Percentiles rank a stretch among this genome's conserved stretches.
phyloP scores from a whole-genome alignment of 2,113 vertebrate genomes.

The Otocyon megalotis region DNA sequence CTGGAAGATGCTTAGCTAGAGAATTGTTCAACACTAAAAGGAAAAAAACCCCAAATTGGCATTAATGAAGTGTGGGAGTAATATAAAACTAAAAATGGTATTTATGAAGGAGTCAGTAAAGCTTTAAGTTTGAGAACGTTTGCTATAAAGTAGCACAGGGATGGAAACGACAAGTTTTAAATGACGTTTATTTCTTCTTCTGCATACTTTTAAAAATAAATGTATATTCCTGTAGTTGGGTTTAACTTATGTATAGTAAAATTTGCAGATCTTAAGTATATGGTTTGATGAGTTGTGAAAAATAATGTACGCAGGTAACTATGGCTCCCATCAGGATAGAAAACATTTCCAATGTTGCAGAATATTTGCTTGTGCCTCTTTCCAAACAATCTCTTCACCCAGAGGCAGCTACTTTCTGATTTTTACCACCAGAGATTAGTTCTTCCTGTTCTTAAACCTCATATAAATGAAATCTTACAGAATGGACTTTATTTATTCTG shows the following conservation, averaged over 20 bases:
- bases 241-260: background rate
- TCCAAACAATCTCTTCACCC: background rate
- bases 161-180: conserved; percentile 39
- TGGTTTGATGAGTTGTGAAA: background rate
- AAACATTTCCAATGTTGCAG: background rate
- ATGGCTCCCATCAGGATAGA: background rate
- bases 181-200: background rate
- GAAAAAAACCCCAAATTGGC: background rate
- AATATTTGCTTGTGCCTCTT: background rate
- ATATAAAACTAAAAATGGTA: conserved; percentile 3
- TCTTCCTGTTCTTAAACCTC: background rate
- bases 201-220: background rate
- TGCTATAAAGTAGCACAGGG: background rate
- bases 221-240: background rate
- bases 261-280: background rate
- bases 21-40: background rate
- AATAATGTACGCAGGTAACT: background rate
- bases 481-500: background rate
- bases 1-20: conserved; percentile 66
- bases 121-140: conserved; percentile 49
- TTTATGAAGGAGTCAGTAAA: conserved; percentile 30
- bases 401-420: background rate
- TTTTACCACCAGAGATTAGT: background rate
- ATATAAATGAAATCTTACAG: background rate
- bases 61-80: conserved; percentile 51